Evolutionary conservation across 2,797 vertebrate genomes (phyloP).

Genomic region (Sparidentex hasta): DNA sequence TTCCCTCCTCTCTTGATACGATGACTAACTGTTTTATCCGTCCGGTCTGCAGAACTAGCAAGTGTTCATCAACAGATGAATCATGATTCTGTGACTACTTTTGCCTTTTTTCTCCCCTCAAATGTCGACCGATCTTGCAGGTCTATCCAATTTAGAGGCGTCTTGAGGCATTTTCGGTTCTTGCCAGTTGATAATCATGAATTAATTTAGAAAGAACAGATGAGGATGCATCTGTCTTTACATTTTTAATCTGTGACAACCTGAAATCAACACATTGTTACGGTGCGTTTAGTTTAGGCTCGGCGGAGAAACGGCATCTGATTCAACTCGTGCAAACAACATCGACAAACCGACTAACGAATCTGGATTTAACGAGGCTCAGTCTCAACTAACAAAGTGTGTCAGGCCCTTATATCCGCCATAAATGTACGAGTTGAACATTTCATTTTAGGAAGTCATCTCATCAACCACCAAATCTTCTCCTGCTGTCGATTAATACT

Average conservation of each 20-base stretch:
- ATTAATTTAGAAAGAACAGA: too few species aligned
- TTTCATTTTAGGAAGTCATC: constrained; percentile 24
- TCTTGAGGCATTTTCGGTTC: too few species aligned
- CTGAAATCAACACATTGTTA: background rate
- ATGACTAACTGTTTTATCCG: too few species aligned
- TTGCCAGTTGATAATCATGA: too few species aligned
- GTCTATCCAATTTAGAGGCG: too few species aligned
- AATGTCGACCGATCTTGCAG: too few species aligned
- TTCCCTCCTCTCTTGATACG: too few species aligned
- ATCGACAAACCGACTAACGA: background rate
- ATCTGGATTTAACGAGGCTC: background rate
- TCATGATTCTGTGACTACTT: too few species aligned
- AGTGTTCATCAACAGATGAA: too few species aligned
- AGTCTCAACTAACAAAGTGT: background rate
- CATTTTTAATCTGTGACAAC: background rate
- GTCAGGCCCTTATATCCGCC: background rate
- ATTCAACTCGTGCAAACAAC: background rate
- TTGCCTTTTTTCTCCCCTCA: too few species aligned
- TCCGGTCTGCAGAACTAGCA: too few species aligned
- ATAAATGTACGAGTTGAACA: background rate
- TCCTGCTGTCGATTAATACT: constrained; percentile 17
- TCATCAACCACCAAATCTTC: constrained; percentile 11
- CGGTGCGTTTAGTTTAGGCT: background rate
- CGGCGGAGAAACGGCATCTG: background rate
- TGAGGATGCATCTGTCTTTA: too few species aligned